Percentiles rank a stretch among this genome's conserved stretches.
Evolutionary conservation across 2,113 vertebrate genomes (phyloP).

Genomic region (Neogobius melanostomus): DNA sequence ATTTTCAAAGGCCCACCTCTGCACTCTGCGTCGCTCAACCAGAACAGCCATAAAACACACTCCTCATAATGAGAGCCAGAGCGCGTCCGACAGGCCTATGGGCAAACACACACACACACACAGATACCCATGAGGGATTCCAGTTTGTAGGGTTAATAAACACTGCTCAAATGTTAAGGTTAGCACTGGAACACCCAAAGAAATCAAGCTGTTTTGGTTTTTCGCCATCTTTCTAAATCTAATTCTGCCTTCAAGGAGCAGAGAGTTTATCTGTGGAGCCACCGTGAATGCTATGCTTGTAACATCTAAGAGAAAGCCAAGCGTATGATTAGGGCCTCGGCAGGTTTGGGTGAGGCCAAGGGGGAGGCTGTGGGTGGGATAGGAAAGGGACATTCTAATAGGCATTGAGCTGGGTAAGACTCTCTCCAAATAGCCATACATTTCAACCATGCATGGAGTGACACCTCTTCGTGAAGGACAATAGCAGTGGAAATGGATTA

Average conservation of each 20-base stretch:
- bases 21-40: slow-evolving; percentile 61
- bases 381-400: slow-evolving; percentile 58
- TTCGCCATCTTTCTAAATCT: slow-evolving; percentile 46
- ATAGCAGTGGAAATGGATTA: slow-evolving; percentile 74
- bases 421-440: slow-evolving; percentile 18
- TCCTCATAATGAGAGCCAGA: slow-evolving; percentile 64
- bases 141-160: slow-evolving; percentile 56
- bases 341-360: slow-evolving; percentile 50
- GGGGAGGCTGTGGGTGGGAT: slow-evolving; percentile 52
- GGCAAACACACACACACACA: slow-evolving; percentile 43
- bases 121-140: slow-evolving; percentile 20
- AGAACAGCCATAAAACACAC: slow-evolving; percentile 60
- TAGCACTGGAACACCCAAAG: slow-evolving; percentile 20
- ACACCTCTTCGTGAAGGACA: slow-evolving; percentile 63
- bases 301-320: slow-evolving; percentile 67
- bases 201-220: slow-evolving; percentile 47
- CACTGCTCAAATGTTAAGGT: slow-evolving; percentile 39
- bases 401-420: slow-evolving; percentile 53
- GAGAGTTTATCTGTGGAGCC: slow-evolving; percentile 46
- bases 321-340: slow-evolving; percentile 63
- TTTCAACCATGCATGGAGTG: slow-evolving; percentile 52
- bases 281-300: slow-evolving; percentile 42
- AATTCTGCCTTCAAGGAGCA: slow-evolving; percentile 45
- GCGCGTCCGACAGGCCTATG: slow-evolving; percentile 42
- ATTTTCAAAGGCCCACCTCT: slow-evolving; percentile 58